Base-by-base conservation (phyloP, 92 coral and sea anemone species). In the Siderastrea siderea region DNA sequence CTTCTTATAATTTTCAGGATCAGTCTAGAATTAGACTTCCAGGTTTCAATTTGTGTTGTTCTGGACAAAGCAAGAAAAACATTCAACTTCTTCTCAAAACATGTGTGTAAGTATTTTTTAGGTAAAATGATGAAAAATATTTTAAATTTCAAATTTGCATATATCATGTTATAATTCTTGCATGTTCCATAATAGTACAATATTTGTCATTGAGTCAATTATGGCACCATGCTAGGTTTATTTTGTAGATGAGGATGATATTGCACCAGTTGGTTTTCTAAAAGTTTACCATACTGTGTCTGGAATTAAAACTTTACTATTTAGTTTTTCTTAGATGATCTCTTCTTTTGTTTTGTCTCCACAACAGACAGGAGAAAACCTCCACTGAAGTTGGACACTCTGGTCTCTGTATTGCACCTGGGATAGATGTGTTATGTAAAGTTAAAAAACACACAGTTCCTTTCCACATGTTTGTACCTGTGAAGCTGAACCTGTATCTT, bases 401-500 rank as follows among this genome's bases (percentile, higher is more conserved):
- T 12, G 53, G 49, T 26, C 60, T 74, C 44, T 74, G 50, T 71
- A 83, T 83, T 60, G 72, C 71, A 17, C 80, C 79, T 47, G 87
- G 73, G 26, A 83, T 83, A 72, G 60, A 58, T 61, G 60, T 95
- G 50, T 86, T 93, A 62, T 74, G 88, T 78, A 71, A 54, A 71
- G 86, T 93, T 51, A 76, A 93, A 48, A 93, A 88, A 69, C 74
- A 61, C 71, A 74, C 93, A 59, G 92, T 95, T 51, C 98, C 96
- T 61, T 79, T 93, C n/a, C 93, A 90, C 86, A 65, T 93, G 87
- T 91, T 95, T 61, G 78, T 92, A 54, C 98, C 99, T 53, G 60
- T 90, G 12, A 96, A 91, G 74, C 93, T 97, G 9, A 82, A 70
- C 6, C 78, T 97, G 99, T 97, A 97, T 97, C 99, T 93, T 97